A percentile compares a stretch with the other conserved stretches of the same genome.
Conservation (phyloP, 2,797 vertebrate genomes). For the Nannoperca australis region DNA sequence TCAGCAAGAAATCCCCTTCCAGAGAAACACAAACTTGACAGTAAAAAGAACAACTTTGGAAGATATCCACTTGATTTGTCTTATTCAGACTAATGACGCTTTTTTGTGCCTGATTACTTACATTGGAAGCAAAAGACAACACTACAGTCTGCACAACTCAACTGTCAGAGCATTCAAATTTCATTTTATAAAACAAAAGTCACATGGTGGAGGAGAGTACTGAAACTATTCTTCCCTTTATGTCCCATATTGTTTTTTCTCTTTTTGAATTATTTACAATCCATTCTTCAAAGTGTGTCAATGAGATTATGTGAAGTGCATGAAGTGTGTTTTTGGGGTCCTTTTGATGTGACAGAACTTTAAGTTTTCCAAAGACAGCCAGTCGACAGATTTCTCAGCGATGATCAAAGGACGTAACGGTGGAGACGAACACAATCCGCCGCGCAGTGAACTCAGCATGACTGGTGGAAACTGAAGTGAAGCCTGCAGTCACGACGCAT, state of each 20-base stretch:
- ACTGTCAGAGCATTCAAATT: background rate
- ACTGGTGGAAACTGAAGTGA: background rate
- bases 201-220: background rate
- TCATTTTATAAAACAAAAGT: background rate
- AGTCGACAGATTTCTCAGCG: slow-evolving; percentile 1
- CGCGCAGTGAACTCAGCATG: background rate
- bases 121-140: background rate
- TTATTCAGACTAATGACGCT: background rate
- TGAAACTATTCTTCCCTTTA: background rate
- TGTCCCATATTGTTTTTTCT: background rate
- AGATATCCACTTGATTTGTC: background rate
- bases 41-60: too few relatives aligned
- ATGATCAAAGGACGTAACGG: slow-evolving; percentile 43
- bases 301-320: slow-evolving; percentile 44
- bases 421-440: slow-evolving; percentile 17
- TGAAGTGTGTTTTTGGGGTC: background rate
- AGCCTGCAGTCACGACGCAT: slow-evolving; percentile 3
- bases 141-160: background rate
- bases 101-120: background rate
- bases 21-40: too few relatives aligned
- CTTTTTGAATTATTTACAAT: slow-evolving; percentile 34
- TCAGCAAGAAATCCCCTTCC: too few relatives aligned
- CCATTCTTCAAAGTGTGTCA: slow-evolving; percentile 40
- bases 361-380: slow-evolving; percentile 18
- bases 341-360: slow-evolving; percentile 51